phyloP scores from a whole-genome alignment of 2,113 vertebrate genomes.

The Grallaria varia region DNA sequence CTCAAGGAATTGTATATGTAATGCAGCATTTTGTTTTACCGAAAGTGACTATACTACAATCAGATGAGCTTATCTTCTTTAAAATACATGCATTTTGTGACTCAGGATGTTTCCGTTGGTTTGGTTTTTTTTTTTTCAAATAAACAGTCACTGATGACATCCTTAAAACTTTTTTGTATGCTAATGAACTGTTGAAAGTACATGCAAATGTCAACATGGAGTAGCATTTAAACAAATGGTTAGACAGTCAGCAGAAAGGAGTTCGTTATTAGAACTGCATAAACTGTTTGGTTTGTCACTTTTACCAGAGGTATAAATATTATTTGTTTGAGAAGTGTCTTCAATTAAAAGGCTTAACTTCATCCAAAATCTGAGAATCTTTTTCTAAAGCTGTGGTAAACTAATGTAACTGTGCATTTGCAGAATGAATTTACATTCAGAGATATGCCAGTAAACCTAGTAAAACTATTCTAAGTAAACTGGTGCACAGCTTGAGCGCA shows the following conservation, averaged over 20 bases:
- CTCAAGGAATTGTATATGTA: neutral
- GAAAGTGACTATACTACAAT: neutral
- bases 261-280: neutral
- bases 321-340: neutral
- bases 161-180: neutral
- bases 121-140: neutral
- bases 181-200: neutral
- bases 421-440: neutral
- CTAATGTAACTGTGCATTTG: neutral
- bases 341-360: neutral
- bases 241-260: neutral
- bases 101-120: neutral
- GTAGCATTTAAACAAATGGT: neutral
- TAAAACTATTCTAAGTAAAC: neutral
- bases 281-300: neutral
- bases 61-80: neutral
- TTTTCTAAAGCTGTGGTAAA: neutral
- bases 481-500: neutral
- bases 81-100: neutral
- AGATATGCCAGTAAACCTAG: neutral
- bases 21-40: neutral
- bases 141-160: neutral
- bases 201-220: neutral
- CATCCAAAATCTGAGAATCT: neutral
- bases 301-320: neutral